Percentiles rank a stretch among this genome's conserved stretches.
Conservation (phyloP, 2,888 invertebrate genomes). For the Gasteruption jaculator region DNA sequence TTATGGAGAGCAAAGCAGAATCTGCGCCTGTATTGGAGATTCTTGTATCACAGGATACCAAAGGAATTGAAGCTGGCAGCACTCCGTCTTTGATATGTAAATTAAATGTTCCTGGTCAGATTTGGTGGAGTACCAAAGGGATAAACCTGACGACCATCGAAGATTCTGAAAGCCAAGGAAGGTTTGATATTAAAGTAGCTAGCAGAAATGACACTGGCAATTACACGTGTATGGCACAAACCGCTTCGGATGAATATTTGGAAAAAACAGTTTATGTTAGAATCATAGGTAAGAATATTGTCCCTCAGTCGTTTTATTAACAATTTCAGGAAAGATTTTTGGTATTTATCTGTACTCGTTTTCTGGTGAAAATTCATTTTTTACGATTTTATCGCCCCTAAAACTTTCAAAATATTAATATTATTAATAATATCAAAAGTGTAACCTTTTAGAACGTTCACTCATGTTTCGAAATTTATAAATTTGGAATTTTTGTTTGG, state of each 20-base stretch:
- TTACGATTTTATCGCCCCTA: too few species aligned
- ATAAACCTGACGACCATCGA: constrained; percentile 54
- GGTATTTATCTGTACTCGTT: too few species aligned
- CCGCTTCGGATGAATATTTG: constrained; percentile 43
- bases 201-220: constrained; percentile 59
- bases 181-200: constrained; percentile 56
- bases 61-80: constrained; percentile 45
- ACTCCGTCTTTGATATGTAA: constrained; percentile 56
- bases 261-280: constrained; percentile 42
- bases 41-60: constrained; percentile 38
- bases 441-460: too few species aligned
- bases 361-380: too few species aligned
- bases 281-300: constrained; percentile 48
- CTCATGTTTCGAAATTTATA: too few species aligned
- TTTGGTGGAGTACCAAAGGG: constrained; percentile 60
- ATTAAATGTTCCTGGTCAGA: constrained; percentile 53
- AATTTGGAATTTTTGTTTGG: too few species aligned
- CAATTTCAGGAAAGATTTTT: not conserved
- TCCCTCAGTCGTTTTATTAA: constrained; percentile 15
- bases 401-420: too few species aligned
- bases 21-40: constrained; percentile 31
- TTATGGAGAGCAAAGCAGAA: constrained; percentile 22
- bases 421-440: too few species aligned
- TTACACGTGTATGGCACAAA: constrained; percentile 58
- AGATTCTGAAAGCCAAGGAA: constrained; percentile 43